Evolutionary conservation across 2,797 vertebrate species (phyloP).

Genomic region (Argentina silus): DNA sequence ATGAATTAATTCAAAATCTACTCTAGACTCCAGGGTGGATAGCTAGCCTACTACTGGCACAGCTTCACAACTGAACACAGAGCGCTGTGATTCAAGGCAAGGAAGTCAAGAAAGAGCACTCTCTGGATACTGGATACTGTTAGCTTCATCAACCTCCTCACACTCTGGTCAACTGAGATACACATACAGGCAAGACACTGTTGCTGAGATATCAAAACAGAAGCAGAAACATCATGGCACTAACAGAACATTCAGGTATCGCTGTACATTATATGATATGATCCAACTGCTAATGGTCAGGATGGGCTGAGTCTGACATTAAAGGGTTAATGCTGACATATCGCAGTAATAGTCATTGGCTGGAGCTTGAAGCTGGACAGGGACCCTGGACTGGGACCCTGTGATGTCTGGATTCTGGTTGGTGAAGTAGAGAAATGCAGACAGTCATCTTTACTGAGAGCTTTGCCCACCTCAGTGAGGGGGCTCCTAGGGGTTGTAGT

Average conservation of each 20-base stretch:
- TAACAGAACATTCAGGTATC: slow-evolving; percentile 20
- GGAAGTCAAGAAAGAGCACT: too few relatives aligned
- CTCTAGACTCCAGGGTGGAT: too few relatives aligned
- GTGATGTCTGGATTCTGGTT: neutral
- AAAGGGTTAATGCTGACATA: slow-evolving; percentile 8
- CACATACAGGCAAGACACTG: neutral
- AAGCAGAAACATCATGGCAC: neutral
- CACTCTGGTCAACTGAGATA: neutral
- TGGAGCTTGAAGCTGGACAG: too few relatives aligned
- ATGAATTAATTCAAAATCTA: too few relatives aligned
- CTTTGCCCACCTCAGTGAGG: neutral
- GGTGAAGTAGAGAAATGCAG: neutral
- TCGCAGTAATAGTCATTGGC: too few relatives aligned
- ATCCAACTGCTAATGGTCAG: neutral
- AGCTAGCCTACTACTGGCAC: too few relatives aligned
- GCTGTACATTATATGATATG: neutral
- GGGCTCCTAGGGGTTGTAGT: slow-evolving; percentile 54
- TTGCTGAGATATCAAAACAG: slow-evolving; percentile 4
- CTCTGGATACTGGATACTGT: neutral
- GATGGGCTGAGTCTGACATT: neutral
- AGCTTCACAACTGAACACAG: too few relatives aligned
- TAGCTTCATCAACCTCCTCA: neutral
- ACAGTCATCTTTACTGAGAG: slow-evolving; percentile 1
- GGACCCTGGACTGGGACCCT: too few relatives aligned
- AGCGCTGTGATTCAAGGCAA: too few relatives aligned